phyloP scores from a whole-genome alignment of 2,888 invertebrate species.

The Hofmannophila pseudospretella region DNA sequence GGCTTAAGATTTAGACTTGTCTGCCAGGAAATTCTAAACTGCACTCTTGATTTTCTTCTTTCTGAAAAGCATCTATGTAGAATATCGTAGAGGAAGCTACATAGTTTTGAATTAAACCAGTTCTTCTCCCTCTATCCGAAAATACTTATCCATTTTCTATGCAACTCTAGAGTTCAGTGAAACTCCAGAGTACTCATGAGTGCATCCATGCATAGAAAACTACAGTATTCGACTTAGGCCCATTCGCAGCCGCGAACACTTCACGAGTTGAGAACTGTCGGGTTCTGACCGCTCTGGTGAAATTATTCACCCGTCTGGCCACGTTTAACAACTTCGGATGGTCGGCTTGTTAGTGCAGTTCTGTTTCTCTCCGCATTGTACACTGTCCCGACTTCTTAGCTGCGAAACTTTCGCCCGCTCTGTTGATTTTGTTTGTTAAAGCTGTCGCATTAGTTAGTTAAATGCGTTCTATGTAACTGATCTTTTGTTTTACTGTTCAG shows the following conservation, averaged over 20 bases:
- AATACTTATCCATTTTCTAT: too few species aligned
- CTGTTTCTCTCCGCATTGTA: constrained; percentile 56
- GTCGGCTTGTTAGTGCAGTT: constrained; percentile 63
- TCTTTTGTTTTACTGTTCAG: constrained; percentile 25
- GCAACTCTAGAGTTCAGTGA: too few species aligned
- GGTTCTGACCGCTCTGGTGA: constrained; percentile 47
- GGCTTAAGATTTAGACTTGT: too few species aligned
- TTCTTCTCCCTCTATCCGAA: too few species aligned
- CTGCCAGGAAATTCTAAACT: too few species aligned
- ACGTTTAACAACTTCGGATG: constrained; percentile 66
- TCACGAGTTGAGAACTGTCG: constrained; percentile 39
- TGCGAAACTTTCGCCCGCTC: constrained; percentile 55
- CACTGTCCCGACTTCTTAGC: constrained; percentile 64
- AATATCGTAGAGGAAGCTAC: too few species aligned
- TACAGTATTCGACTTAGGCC: constrained; percentile 10
- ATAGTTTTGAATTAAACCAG: too few species aligned
- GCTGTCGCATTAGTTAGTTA: constrained; percentile 48
- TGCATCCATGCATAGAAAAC: constrained; percentile 23
- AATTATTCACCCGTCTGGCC: constrained; percentile 46
- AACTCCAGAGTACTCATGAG: constrained; percentile 6
- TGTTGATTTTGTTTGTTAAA: constrained; percentile 66
- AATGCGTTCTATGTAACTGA: constrained; percentile 27
- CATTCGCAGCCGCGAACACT: constrained; percentile 32
- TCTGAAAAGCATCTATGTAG: too few species aligned
- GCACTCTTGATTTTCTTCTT: too few species aligned